phyloP scores from a whole-genome alignment of 2,888 invertebrate genomes.

The Cosmia pyralina region DNA sequence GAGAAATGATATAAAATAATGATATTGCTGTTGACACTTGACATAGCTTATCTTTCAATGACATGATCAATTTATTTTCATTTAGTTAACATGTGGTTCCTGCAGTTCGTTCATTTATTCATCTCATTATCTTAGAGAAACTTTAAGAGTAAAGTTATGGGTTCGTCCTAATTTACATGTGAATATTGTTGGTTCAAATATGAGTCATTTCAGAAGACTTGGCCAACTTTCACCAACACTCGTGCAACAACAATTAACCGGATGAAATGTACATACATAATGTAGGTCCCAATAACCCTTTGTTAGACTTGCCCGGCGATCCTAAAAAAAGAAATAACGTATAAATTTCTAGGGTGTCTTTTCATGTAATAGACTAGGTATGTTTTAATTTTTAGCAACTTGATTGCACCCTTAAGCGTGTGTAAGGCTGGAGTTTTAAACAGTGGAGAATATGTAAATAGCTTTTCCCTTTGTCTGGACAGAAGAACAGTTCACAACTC shows the following conservation, averaged over 20 bases:
- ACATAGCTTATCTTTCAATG: conserved; percentile 1
- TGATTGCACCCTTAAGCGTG: conserved; percentile 64
- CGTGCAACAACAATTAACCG: conserved; percentile 81
- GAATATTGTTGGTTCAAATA: conserved; percentile 85
- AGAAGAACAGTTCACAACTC: conserved; percentile 79
- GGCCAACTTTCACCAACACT: conserved; percentile 85
- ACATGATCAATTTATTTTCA: conserved; percentile 1
- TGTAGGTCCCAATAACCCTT: conserved; percentile 69
- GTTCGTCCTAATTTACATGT: conserved; percentile 84
- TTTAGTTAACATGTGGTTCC: conserved; percentile 18
- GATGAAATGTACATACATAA: conserved; percentile 62
- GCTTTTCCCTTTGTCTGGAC: conserved; percentile 74
- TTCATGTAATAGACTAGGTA: conserved; percentile 1
- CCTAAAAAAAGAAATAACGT: conserved; percentile 8
- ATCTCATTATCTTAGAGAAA: conserved; percentile 68
- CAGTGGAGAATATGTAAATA: conserved; percentile 77
- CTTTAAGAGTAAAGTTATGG: conserved; percentile 68
- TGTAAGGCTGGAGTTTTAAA: conserved; percentile 69
- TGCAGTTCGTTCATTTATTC: conserved; percentile 34
- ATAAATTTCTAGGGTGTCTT: conserved; percentile 3
- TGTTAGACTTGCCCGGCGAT: conserved; percentile 43
- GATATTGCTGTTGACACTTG: not conserved
- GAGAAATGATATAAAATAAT: not conserved
- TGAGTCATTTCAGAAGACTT: conserved; percentile 84
- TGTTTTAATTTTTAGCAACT: conserved; percentile 52